Percentiles rank a stretch among this genome's conserved stretches.
Conservation (phyloP, 2,888 invertebrate species). For the Nipponacmea schrenckii region DNA sequence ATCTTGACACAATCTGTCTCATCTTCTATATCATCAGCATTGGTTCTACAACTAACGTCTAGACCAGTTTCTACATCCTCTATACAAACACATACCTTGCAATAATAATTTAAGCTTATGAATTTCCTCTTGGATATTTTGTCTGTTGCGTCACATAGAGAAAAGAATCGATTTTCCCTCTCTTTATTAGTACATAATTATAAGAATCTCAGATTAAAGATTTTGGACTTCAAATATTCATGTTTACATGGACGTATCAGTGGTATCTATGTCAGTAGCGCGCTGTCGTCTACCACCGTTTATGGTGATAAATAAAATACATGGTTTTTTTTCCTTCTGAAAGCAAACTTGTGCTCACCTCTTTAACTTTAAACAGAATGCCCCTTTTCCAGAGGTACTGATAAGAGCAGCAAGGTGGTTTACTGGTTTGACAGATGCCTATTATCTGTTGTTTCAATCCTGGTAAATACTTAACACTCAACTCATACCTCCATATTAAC, state of each 20-base stretch:
- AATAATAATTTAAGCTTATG: slow-evolving; percentile 48
- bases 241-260: too few species aligned
- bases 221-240: too few species aligned
- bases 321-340: slow-evolving; percentile 21
- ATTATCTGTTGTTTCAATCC: slow-evolving; percentile 33
- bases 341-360: slow-evolving; percentile 38
- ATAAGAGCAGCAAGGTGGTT: slow-evolving; percentile 26
- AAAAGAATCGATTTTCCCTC: too few species aligned
- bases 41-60: slow-evolving; percentile 41
- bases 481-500: slow-evolving; percentile 41
- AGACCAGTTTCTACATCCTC: slow-evolving; percentile 48
- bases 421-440: slow-evolving; percentile 26
- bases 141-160: too few species aligned
- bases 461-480: slow-evolving; percentile 31
- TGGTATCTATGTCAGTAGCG: too few species aligned
- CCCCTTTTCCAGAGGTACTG: slow-evolving; percentile 41
- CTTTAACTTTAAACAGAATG: slow-evolving; percentile 32
- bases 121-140: too few species aligned
- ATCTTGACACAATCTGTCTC: slow-evolving; percentile 35
- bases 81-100: slow-evolving; percentile 44
- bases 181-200: too few species aligned
- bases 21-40: slow-evolving; percentile 40
- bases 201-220: too few species aligned
- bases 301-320: too few species aligned
- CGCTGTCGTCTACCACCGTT: too few species aligned